phyloP scores from a whole-genome alignment of 2,797 vertebrate genomes.

The Sebastolobus alascanus region DNA sequence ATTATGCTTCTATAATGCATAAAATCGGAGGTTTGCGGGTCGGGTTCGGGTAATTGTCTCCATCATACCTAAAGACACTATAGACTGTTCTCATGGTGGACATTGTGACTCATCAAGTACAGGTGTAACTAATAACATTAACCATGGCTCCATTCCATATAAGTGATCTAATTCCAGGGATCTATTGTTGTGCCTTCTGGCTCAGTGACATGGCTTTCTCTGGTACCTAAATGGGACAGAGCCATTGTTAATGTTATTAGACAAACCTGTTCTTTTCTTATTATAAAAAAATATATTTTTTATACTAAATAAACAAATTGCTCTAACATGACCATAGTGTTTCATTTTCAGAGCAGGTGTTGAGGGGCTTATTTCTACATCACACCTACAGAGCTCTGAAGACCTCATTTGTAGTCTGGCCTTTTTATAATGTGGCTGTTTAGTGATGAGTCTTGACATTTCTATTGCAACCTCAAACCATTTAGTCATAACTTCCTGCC shows the following conservation, averaged over 20 bases:
- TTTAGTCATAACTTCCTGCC: background rate
- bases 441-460: background rate
- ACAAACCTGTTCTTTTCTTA: background rate
- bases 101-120: background rate
- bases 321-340: background rate
- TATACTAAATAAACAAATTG: background rate
- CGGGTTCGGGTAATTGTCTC: background rate
- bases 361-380: background rate
- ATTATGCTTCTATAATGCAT: too few species aligned
- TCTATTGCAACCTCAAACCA: slow-evolving; percentile 1
- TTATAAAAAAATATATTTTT: background rate
- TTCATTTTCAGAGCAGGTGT: background rate
- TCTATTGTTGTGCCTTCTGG: background rate
- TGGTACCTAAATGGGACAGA: background rate
- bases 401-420: background rate
- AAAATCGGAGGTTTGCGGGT: too few species aligned
- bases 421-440: background rate
- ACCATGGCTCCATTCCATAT: background rate
- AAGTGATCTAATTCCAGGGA: background rate
- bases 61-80: background rate
- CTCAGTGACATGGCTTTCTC: background rate
- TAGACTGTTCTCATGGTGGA: background rate
- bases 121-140: slow-evolving; percentile 3
- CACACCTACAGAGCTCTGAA: background rate
- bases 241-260: background rate